Evolutionary conservation across 2,797 vertebrate species (phyloP).

Genomic region (Limnodromus scolopaceus): DNA sequence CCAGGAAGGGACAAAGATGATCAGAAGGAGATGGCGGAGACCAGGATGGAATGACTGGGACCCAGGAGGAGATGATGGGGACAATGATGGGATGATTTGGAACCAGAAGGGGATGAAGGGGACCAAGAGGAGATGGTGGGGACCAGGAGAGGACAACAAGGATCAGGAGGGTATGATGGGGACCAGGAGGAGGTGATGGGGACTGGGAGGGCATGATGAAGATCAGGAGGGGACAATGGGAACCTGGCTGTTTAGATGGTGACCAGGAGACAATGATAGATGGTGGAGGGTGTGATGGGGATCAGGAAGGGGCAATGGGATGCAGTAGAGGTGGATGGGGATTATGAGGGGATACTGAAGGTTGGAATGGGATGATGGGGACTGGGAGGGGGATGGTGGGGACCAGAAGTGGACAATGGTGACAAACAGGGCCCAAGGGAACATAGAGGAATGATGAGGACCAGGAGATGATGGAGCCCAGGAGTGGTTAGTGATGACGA

Average conservation of each 20-base stretch:
- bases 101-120: not conserved
- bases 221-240: not conserved
- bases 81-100: not conserved
- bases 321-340: not conserved
- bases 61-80: not conserved
- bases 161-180: too few species aligned
- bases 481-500: not conserved
- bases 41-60: too few species aligned
- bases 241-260: not conserved
- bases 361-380: not conserved
- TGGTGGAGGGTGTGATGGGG: not conserved
- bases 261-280: not conserved
- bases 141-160: not conserved
- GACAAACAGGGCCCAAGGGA: not conserved
- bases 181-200: not conserved
- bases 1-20: too few species aligned
- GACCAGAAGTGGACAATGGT: not conserved
- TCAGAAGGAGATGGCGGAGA: not conserved
- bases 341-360: not conserved
- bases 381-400: not conserved
- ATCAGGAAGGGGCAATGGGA: not conserved
- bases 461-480: not conserved
- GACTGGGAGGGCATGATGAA: too few species aligned
- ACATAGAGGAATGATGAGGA: not conserved
- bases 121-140: not conserved